Percentiles rank a stretch among this genome's conserved stretches.
Conservation (phyloP, 2,888 invertebrate species). For the Clusia tigrina region DNA sequence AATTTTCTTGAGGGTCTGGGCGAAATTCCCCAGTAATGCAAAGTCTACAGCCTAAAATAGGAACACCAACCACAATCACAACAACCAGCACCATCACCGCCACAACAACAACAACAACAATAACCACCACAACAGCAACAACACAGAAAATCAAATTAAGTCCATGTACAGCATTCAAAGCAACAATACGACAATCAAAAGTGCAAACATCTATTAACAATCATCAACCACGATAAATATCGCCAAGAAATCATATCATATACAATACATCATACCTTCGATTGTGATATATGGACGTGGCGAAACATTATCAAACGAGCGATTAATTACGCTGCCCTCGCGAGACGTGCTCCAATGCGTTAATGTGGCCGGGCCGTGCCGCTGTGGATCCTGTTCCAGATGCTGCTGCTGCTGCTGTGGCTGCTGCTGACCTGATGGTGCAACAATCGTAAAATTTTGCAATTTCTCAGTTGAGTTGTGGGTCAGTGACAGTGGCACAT, state of each 20-base stretch:
- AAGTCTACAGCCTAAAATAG: background rate
- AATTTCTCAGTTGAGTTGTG: slow-evolving; percentile 4
- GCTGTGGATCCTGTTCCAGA: background rate
- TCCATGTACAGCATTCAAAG: slow-evolving; percentile 13
- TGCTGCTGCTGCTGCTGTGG: background rate
- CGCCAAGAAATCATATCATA: background rate
- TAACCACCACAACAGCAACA: background rate
- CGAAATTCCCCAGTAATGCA: too few relatives aligned
- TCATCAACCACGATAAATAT: slow-evolving; percentile 5
- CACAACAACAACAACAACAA: background rate
- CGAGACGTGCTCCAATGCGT: slow-evolving; percentile 34
- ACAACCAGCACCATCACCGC: background rate
- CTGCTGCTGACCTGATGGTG: slow-evolving; percentile 5
- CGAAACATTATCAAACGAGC: slow-evolving; percentile 59
- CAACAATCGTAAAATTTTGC: slow-evolving; percentile 15
- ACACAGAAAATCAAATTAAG: background rate
- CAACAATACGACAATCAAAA: too few relatives aligned
- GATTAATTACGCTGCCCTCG: slow-evolving; percentile 45
- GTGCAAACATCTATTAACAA: too few relatives aligned
- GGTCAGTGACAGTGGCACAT: slow-evolving; percentile 15
- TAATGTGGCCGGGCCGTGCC: slow-evolving; percentile 23
- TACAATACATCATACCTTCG: slow-evolving; percentile 47
- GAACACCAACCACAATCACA: background rate
- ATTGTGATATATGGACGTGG: slow-evolving; percentile 58
- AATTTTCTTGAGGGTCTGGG: too few relatives aligned